Evolutionary conservation across 92 coral and sea anemone genomes (phyloP).

Genomic region (Umimayanthus kanabou): DNA sequence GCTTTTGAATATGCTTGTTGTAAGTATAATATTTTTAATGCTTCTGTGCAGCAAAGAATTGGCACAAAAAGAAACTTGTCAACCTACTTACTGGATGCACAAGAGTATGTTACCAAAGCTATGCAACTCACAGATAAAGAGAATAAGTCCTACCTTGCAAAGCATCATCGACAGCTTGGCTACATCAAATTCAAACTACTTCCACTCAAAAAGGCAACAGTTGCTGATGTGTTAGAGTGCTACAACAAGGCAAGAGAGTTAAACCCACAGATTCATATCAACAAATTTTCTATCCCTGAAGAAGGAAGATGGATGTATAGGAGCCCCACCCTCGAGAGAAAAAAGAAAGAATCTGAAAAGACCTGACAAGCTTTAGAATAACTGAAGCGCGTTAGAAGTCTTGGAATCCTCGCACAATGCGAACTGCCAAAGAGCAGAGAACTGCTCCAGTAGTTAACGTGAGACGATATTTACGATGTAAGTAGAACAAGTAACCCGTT

Average conservation of each 20-base stretch:
- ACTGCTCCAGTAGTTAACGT: no score
- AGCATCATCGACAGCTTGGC: slow-evolving; percentile 66
- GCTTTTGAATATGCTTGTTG: slow-evolving; percentile 65
- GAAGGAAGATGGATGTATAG: slow-evolving; percentile 18
- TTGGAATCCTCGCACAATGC: no score
- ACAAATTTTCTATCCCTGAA: slow-evolving; percentile 39
- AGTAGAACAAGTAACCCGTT: no score
- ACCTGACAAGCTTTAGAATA: no score
- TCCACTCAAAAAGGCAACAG: slow-evolving; percentile 49
- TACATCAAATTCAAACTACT: slow-evolving; percentile 47
- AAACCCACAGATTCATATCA: slow-evolving; percentile 63
- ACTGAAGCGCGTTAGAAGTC: no score
- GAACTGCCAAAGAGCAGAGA: no score
- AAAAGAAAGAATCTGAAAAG: not conserved
- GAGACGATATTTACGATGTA: no score
- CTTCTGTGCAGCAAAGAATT: slow-evolving; percentile 27
- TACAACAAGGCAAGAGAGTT: slow-evolving; percentile 55
- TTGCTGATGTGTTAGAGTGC: slow-evolving; percentile 39
- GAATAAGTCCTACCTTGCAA: slow-evolving; percentile 51
- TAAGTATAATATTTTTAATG: slow-evolving; percentile 51
- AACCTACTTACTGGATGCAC: slow-evolving; percentile 53
- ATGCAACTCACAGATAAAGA: slow-evolving; percentile 55
- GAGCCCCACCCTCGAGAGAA: slow-evolving; percentile 14
- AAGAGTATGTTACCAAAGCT: slow-evolving; percentile 56
- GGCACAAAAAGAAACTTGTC: slow-evolving; percentile 30